Percentiles rank a stretch among this genome's conserved stretches.
phyloP scores from a whole-genome alignment of 1,140 invertebrate genomes.

The Drosophila kikkawai region DNA sequence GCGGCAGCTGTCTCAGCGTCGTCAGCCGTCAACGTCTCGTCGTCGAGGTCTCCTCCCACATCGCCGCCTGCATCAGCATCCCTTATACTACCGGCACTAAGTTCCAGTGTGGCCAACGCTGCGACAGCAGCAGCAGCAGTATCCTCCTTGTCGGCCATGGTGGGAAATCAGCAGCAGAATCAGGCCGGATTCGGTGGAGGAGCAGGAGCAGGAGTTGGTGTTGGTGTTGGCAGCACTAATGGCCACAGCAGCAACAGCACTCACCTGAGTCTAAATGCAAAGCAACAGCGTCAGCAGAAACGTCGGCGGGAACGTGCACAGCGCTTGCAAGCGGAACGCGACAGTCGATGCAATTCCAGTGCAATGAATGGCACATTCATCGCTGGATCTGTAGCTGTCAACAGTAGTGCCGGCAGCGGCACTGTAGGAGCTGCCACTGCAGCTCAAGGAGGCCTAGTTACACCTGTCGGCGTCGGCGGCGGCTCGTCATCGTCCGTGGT shows the following conservation, averaged over 20 bases:
- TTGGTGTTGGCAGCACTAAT: slow-evolving; percentile 38
- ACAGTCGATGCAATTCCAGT: slow-evolving; percentile 69
- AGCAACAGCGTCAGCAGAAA: slow-evolving; percentile 93
- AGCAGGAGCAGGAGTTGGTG: slow-evolving; percentile 4
- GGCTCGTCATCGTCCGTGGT: slow-evolving; percentile 84
- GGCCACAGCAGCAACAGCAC: slow-evolving; percentile 56
- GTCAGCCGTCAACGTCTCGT: slow-evolving; percentile 26
- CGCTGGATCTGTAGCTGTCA: slow-evolving; percentile 43
- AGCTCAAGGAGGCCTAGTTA: slow-evolving; percentile 11
- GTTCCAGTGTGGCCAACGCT: not conserved
- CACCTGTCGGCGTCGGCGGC: slow-evolving; percentile 13
- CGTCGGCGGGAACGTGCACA: slow-evolving; percentile 93
- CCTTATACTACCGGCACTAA: slow-evolving; percentile 4
- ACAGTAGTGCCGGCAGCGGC: slow-evolving; percentile 86
- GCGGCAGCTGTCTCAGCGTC: slow-evolving; percentile 48
- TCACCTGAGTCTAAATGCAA: slow-evolving; percentile 74
- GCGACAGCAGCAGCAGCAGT: not conserved
- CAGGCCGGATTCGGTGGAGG: slow-evolving; percentile 31
- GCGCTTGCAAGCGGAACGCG: slow-evolving; percentile 92
- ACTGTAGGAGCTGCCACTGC: slow-evolving; percentile 49
- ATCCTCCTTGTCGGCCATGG: slow-evolving; percentile 8
- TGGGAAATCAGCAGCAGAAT: slow-evolving; percentile 14
- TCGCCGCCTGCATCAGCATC: slow-evolving; percentile 22
- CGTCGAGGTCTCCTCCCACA: slow-evolving; percentile 37
- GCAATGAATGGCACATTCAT: slow-evolving; percentile 51